Evolutionary conservation across 1,140 invertebrate genomes (phyloP), one percentile per base, ranked within the genome.

Genomic region (Lepidurus packardi): DNA sequence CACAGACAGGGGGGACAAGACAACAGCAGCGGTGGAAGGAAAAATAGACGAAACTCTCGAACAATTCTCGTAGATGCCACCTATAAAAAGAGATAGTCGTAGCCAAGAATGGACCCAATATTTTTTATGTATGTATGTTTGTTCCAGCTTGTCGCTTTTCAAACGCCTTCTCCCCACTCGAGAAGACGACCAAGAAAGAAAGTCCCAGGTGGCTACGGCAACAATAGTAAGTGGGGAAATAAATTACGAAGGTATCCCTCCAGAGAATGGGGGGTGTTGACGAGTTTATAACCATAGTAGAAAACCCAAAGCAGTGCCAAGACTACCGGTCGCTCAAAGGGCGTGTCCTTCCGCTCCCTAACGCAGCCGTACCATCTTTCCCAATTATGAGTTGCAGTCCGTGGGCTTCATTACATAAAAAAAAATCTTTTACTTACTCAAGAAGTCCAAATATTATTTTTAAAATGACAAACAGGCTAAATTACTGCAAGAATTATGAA

Each of bases 1-100:
- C 53, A 65, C 53, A 65, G 53, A 65, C 53, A 65, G 21, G 53
- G 47, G 53, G 53, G 53, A 65, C 53, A 65, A 65, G 53, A 65
- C 53, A 65, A 65, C 53, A 65, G 8, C 53, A 21, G 53, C 53
- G 53, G 21, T 65, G 53, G 21, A 65, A 65, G 53, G 53, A 16
- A 65, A 65, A 65, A 65, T 65, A 65, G 53, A 65, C 16, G 21
- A 65, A 65, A 65, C 34, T 34, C 34, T 34, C 34, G 34, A 34
- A 34, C 34, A 34, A 34, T 34, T 65, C 13, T 65, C n/a, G 16
- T 21, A 65, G 53, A 65, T 65, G 53, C 53, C 53, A 65, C 16
- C 21, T 2, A 34, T 21, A 21, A 65, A 65, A n/a, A 7, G 21
- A 65, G 53, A 65, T 65, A 13, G 53, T 65, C 53, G 16, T 65